Evolutionary conservation across 2,888 invertebrate species (phyloP), one percentile per base, ranked within the genome.

Genomic region (Stomorhina lunata): DNA sequence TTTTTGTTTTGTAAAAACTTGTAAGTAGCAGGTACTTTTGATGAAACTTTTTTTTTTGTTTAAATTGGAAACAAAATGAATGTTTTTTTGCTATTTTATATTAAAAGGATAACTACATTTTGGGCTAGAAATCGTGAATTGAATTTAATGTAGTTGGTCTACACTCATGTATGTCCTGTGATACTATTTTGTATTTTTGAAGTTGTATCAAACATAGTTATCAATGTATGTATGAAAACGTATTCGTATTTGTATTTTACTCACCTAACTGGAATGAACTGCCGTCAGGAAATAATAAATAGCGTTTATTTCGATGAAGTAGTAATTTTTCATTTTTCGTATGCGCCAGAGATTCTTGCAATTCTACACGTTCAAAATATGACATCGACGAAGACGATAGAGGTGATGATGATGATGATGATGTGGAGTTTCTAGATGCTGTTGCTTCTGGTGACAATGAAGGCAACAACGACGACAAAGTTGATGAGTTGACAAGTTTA

Each of bases 221-320:
- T n/a, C n/a, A n/a, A n/a, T n/a, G n/a, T n/a, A n/a, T n/a, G n/a
- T n/a, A n/a, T n/a, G n/a, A n/a, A n/a, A n/a, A n/a, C n/a, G n/a
- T n/a, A n/a, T n/a, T n/a, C n/a, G n/a, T n/a, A n/a, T n/a, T n/a
- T 59, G 73, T 63, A 34, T 32, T 55, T 45, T 2, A 85, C 87
- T 55, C 82, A 89, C 89, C 88, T 80, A 91, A 68, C 85, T 91
- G 91, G 66, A 91, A 90, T 20, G 91, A 91, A 79, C 92, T 92
- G 66, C 92, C 92, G 86, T 91, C 90, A 43, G 92, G 92, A 87
- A 92, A 93, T 43, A 90, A 85, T 75, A 93, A 87, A 88, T 92
- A 92, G 32, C 93, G 90, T 85, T 91, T 91, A 82, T 90, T 91
- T 71, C 93, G 89, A 84, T 90, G 89, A 84, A 88, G 84, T 48